Evolutionary conservation across 2,113 vertebrate species (phyloP).

Genomic region (Dolichotis patagonum): DNA sequence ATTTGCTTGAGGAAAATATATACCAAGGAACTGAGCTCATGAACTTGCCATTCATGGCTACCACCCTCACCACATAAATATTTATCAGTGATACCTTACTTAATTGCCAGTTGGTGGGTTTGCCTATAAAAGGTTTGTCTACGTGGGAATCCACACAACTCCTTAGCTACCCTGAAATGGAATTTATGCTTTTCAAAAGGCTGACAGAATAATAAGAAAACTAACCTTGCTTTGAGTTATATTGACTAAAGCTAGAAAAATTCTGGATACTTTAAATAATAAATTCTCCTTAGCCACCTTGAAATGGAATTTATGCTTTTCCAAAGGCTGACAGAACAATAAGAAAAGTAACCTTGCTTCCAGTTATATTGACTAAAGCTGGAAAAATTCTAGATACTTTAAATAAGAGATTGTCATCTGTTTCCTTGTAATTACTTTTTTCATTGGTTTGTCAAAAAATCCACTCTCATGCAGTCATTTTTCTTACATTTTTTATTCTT

Average conservation of each 20-base stretch:
- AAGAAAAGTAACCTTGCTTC: conserved; percentile 8
- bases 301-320: conserved; percentile 50
- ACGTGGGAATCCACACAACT: conserved; percentile 9
- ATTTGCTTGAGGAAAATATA: conserved; percentile 60
- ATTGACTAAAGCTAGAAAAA: conserved; percentile 46
- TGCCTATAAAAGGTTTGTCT: neutral
- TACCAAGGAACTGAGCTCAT: conserved; percentile 26
- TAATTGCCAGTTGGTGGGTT: conserved; percentile 51
- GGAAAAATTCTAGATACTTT: conserved; percentile 36
- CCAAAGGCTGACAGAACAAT: conserved; percentile 8
- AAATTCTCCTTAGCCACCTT: neutral
- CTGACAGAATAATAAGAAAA: conserved; percentile 1
- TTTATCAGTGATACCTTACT: conserved; percentile 49
- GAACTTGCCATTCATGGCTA: neutral
- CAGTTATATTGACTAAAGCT: conserved; percentile 43
- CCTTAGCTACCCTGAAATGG: neutral
- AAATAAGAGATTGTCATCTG: neutral
- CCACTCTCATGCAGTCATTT: neutral
- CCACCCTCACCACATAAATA: conserved; percentile 32
- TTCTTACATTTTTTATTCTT: neutral
- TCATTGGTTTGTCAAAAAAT: neutral
- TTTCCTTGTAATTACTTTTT: neutral
- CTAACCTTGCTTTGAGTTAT: conserved; percentile 8
- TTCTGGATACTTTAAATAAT: conserved; percentile 23
- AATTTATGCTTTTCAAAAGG: conserved; percentile 51